phyloP scores from a whole-genome alignment of 2,797 vertebrate genomes.

The Melanotaenia trifasciata region DNA sequence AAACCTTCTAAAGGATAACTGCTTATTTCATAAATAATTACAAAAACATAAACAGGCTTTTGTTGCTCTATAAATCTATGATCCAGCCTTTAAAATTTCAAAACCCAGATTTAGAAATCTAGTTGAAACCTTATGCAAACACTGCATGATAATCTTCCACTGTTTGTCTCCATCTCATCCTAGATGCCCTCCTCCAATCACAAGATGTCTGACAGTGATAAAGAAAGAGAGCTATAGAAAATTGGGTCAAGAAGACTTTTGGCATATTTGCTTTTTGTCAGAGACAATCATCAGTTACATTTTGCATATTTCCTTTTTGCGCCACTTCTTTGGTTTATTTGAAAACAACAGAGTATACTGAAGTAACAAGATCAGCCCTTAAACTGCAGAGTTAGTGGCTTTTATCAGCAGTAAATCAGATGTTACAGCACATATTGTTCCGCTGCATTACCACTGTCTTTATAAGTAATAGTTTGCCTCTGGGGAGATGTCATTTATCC shows the following conservation, averaged over 20 bases:
- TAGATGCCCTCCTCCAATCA: conserved; percentile 4
- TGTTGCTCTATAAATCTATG: not conserved
- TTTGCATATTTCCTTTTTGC: conserved; percentile 6
- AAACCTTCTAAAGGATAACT: not conserved
- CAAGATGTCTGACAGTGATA: conserved; percentile 17
- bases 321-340: conserved; percentile 31
- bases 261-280: conserved; percentile 28
- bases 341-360: not conserved
- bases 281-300: conserved; percentile 32
- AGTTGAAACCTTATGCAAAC: not conserved
- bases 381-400: conserved; percentile 33
- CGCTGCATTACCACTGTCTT: conserved; percentile 11
- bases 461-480: conserved; percentile 29
- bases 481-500: conserved; percentile 11
- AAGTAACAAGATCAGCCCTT: conserved; percentile 21
- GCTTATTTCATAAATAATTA: not conserved
- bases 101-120: not conserved
- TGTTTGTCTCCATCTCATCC: not conserved
- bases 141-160: not conserved
- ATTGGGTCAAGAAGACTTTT: conserved; percentile 6
- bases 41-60: not conserved
- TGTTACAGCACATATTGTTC: conserved; percentile 12
- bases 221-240: not conserved
- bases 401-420: conserved; percentile 50
- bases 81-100: not conserved